Evolutionary conservation across 2,797 vertebrate species (phyloP).

Genomic region (Myripristis jacobus): DNA sequence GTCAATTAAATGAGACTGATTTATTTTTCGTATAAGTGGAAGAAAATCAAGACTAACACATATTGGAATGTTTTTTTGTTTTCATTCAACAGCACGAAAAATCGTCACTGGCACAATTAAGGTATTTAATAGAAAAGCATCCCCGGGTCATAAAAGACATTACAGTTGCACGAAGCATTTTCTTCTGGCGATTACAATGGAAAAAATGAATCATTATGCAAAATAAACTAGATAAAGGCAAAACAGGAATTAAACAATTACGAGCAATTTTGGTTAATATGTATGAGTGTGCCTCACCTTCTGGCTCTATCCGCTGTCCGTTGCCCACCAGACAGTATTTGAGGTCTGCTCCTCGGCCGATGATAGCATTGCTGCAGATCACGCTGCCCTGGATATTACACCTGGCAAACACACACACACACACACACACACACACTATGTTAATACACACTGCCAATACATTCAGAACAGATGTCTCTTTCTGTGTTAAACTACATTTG

Average conservation of each 20-base stretch:
- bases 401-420: constrained; percentile 76
- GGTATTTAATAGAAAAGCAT: too few species aligned
- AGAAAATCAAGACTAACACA: background rate
- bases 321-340: constrained; percentile 95
- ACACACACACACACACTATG: background rate
- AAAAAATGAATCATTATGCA: too few species aligned
- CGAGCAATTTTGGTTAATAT: background rate
- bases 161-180: background rate
- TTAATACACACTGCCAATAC: background rate
- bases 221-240: background rate
- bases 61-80: background rate
- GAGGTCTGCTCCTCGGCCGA: constrained; percentile 93
- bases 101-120: background rate
- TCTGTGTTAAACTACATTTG: too few species aligned
- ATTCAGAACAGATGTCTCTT: background rate
- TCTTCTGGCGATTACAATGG: background rate
- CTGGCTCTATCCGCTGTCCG: constrained; percentile 88
- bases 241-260: background rate
- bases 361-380: constrained; percentile 92
- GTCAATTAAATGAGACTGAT: background rate
- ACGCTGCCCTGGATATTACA: constrained; percentile 94
- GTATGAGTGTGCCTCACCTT: constrained; percentile 70
- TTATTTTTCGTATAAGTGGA: background rate
- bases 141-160: too few species aligned
- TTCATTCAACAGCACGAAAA: background rate